Conservation (phyloP, 2,888 invertebrate species). For the Drosophila pegasa region DNA sequence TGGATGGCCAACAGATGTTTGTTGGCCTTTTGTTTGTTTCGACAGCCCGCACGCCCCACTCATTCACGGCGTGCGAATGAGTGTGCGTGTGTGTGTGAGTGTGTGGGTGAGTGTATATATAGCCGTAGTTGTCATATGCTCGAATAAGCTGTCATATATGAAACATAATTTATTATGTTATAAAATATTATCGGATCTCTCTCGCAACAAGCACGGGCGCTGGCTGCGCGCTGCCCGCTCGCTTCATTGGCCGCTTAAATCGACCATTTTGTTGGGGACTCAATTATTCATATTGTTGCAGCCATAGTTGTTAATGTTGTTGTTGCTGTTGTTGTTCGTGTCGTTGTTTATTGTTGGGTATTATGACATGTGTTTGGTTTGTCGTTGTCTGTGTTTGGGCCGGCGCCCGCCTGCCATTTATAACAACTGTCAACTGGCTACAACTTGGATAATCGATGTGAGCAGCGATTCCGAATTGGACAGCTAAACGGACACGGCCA, state of each 20-base stretch:
- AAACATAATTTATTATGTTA: slow-evolving; percentile 81
- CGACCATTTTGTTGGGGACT: slow-evolving; percentile 79
- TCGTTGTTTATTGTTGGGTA: slow-evolving; percentile 60
- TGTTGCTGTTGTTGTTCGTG: slow-evolving; percentile 32
- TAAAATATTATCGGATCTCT: slow-evolving; percentile 77
- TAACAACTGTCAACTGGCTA: slow-evolving; percentile 75
- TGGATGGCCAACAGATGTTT: slow-evolving; percentile 77
- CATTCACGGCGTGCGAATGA: slow-evolving; percentile 15
- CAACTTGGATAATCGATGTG: slow-evolving; percentile 64
- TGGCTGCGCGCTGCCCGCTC: slow-evolving; percentile 32
- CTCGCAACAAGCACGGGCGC: slow-evolving; percentile 23
- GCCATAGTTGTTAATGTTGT: slow-evolving; percentile 35
- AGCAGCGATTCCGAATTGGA: slow-evolving; percentile 53
- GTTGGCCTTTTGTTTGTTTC: slow-evolving; percentile 74
- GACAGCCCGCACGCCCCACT: slow-evolving; percentile 36
- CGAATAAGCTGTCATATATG: slow-evolving; percentile 78
- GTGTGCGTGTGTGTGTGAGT: slow-evolving; percentile 5
- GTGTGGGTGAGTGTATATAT: slow-evolving; percentile 15
- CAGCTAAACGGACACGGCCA: slow-evolving; percentile 22
- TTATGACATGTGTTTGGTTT: slow-evolving; percentile 80
- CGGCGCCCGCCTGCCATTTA: slow-evolving; percentile 64
- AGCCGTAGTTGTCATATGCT: slow-evolving; percentile 74
- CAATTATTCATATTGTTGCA: slow-evolving; percentile 74
- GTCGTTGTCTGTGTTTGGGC: slow-evolving; percentile 58
- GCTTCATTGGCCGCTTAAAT: slow-evolving; percentile 80